Percentiles rank a stretch among this genome's conserved stretches.
phyloP scores from a whole-genome alignment of 2,113 vertebrate genomes.

The Pogona vitticeps region DNA sequence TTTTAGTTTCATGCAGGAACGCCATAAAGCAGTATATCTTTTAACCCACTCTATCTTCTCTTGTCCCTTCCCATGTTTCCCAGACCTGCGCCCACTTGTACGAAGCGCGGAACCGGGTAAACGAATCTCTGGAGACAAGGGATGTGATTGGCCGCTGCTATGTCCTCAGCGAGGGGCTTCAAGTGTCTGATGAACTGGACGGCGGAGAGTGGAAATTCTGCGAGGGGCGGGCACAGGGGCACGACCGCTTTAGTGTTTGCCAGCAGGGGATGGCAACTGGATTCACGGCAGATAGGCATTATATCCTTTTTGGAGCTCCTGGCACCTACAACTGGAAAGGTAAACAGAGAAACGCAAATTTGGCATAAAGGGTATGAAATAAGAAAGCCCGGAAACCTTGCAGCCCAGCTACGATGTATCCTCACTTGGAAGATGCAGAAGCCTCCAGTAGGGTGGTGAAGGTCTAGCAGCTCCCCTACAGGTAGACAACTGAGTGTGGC shows the following conservation, averaged over 20 bases:
- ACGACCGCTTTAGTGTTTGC: slow-evolving; percentile 94
- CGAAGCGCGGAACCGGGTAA: slow-evolving; percentile 87
- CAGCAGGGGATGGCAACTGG: slow-evolving; percentile 92
- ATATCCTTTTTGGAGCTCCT: slow-evolving; percentile 91
- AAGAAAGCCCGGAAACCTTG: not conserved
- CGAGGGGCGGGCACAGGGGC: slow-evolving; percentile 88
- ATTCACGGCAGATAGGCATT: slow-evolving; percentile 91
- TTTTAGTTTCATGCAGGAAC: not conserved
- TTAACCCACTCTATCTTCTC: not conserved
- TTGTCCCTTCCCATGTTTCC: not conserved
- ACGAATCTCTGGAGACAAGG: slow-evolving; percentile 86
- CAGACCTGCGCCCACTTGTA: slow-evolving; percentile 95
- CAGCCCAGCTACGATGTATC: not conserved
- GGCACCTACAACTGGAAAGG: slow-evolving; percentile 99
- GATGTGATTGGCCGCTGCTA: slow-evolving; percentile 94
- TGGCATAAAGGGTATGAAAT: not conserved
- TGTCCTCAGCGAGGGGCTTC: slow-evolving; percentile 90
- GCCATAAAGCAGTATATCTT: no score
- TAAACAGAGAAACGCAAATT: slow-evolving; percentile 61
- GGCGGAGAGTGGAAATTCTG: slow-evolving; percentile 98
- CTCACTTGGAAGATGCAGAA: not conserved
- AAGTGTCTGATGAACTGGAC: slow-evolving; percentile 84
- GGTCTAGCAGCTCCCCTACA: not conserved
- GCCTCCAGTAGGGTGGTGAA: not conserved
- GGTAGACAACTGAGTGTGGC: not conserved